phyloP scores from a whole-genome alignment of 2,797 vertebrate species.

The Synanceia verrucosa region DNA sequence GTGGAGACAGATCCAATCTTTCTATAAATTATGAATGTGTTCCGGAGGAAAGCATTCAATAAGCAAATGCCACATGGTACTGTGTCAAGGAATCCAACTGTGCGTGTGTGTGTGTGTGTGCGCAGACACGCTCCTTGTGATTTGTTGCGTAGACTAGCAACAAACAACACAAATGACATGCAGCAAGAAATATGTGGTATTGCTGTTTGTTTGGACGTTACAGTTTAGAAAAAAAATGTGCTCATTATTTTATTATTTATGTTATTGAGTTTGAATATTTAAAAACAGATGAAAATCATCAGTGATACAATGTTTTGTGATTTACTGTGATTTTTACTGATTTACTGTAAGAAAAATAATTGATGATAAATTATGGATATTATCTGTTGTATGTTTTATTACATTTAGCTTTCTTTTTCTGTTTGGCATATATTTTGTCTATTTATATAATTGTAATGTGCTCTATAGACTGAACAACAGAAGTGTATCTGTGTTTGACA shows the following conservation, averaged over 20 bases:
- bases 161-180: not conserved
- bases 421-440: not conserved
- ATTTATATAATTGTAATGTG: not conserved
- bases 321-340: no score
- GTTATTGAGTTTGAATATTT: not conserved
- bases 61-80: constrained; percentile 74
- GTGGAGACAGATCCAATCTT: constrained; percentile 58
- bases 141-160: constrained; percentile 14
- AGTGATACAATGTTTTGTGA: not conserved
- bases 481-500: not conserved
- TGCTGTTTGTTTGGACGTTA: not conserved
- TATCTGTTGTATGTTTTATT: not conserved
- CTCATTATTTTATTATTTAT: not conserved
- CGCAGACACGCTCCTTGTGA: constrained; percentile 6
- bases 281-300: not conserved
- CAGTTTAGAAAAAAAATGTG: rapidly evolving
- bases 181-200: not conserved
- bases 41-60: constrained; percentile 70
- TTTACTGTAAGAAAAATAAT: no score
- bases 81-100: constrained; percentile 64
- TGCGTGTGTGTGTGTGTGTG: constrained; percentile 35
- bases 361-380: no score
- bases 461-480: not conserved
- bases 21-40: constrained; percentile 76
- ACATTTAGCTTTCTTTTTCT: not conserved